A percentile compares a stretch with the other conserved stretches of the same genome.
Evolutionary conservation across 1,140 invertebrate species (phyloP).

Genomic region (Papilio dardanus): DNA sequence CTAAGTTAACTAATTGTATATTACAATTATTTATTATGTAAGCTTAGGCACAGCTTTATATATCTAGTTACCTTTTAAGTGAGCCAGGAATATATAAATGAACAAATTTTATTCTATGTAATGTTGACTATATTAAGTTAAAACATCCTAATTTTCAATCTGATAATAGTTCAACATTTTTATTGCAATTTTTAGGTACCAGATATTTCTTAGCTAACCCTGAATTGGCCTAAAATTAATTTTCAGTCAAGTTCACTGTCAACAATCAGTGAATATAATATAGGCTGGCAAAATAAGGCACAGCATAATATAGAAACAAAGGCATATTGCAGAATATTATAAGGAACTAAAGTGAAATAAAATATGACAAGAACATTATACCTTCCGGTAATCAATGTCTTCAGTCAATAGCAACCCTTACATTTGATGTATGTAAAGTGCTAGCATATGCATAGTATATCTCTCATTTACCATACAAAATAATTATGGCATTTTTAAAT

Average conservation of each 20-base stretch:
- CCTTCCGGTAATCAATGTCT: neutral
- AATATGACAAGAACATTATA: neutral
- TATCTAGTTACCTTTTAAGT: neutral
- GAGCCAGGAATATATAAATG: no score
- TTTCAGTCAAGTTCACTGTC: slow-evolving; percentile 32
- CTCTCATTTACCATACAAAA: neutral
- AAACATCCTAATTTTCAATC: no score
- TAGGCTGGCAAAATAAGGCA: neutral
- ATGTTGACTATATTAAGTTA: no score
- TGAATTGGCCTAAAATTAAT: slow-evolving; percentile 24
- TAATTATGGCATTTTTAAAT: slow-evolving; percentile 1
- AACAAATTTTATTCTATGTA: no score
- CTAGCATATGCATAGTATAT: neutral
- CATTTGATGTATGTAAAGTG: neutral
- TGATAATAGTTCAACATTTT: neutral
- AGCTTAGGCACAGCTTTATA: neutral
- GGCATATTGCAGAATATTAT: neutral
- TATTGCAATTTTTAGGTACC: neutral
- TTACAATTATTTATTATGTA: slow-evolving; percentile 16
- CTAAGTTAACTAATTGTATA: no score
- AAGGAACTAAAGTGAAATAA: neutral
- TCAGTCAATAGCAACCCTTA: neutral
- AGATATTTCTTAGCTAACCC: slow-evolving; percentile 2
- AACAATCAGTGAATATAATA: slow-evolving; percentile 24
- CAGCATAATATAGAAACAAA: slow-evolving; percentile 1